Evolutionary conservation across 64 coral and sea anemone species (phyloP), one percentile per base, ranked within the genome.

Genomic region (Montipora capricornis): DNA sequence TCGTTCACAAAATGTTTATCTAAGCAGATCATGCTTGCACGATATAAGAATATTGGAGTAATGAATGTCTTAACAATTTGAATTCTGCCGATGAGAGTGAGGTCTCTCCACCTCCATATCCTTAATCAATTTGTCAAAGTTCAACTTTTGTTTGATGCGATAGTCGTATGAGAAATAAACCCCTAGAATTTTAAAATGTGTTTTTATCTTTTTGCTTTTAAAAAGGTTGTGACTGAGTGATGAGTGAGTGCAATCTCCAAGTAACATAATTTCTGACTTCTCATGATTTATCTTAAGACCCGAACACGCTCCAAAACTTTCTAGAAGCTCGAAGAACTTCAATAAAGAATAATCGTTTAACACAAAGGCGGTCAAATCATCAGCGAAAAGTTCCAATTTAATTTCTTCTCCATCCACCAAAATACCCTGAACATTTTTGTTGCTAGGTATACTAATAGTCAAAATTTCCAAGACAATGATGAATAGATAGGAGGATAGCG

Each of bases 1-100:
- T 89, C 87, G 49, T 89, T 89, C 22, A 89, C 59, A 48, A 89
- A 89, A 2, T 89, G 19, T 47, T 89, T 78, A 89, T 89, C 57
- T 59, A 12, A 59, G 57, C 57, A 59, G 12, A 59, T 26, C 26
- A 26, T 26, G 0, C 26, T 26, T 26, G 26, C 26, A 26, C 26
- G 26, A 26, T 26, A 26, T 26, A 26, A 26, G 26, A 26, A 26
- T 26, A 26, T 26, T 26, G 26, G 26, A 26, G 26, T 26, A 1
- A 26, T 26, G 26, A 26, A 26, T 26, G 26, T 26, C 26, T 26
- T 26, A 26, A 26, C 26, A 26, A 26, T 26, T 26, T 26, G 26
- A 26, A 26, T 26, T 26, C 26, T 26, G 26, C 26, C 26, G 26
- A 26, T 26, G 1, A 26, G 26, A 26, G 26, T 26, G 26, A 26